Conservation (phyloP, 92 coral and sea anemone genomes). For the Ricordea florida region DNA sequence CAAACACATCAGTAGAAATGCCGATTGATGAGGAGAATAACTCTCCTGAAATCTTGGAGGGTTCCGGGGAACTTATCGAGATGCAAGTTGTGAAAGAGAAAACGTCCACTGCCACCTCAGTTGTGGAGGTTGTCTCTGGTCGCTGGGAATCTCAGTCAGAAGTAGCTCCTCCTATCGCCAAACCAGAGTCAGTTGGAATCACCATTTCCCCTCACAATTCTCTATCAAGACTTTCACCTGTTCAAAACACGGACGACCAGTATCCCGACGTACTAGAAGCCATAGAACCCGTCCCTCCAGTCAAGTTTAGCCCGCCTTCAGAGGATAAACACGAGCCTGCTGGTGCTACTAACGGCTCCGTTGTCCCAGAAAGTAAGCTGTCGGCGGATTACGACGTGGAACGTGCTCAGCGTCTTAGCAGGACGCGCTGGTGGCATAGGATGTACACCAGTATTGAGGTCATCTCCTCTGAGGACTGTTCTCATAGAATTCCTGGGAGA, state of each 20-base stretch:
- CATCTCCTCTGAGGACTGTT: neutral
- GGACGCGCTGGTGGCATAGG: slow-evolving; percentile 68
- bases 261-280: slow-evolving; percentile 59
- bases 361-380: slow-evolving; percentile 29
- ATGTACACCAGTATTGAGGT: slow-evolving; percentile 20
- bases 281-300: slow-evolving; percentile 51
- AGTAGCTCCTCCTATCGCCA: slow-evolving; percentile 33
- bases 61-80: slow-evolving; percentile 16
- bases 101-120: neutral
- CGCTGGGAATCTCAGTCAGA: neutral
- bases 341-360: slow-evolving; percentile 44
- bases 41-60: slow-evolving; percentile 1
- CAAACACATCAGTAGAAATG: neutral
- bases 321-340: slow-evolving; percentile 39
- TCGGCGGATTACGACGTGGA: slow-evolving; percentile 41
- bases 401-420: slow-evolving; percentile 39
- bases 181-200: slow-evolving; percentile 24
- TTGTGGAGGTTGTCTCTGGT: neutral
- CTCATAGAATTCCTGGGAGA: neutral
- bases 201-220: slow-evolving; percentile 20
- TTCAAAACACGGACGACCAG: slow-evolving; percentile 15
- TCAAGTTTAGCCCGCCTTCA: neutral
- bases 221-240: neutral
- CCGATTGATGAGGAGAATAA: neutral
- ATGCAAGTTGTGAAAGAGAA: slow-evolving; percentile 15